A percentile compares a stretch with the other conserved stretches of the same genome.
Evolutionary conservation across 2,888 invertebrate genomes (phyloP).

Genomic region (Nomada goodeniana): DNA sequence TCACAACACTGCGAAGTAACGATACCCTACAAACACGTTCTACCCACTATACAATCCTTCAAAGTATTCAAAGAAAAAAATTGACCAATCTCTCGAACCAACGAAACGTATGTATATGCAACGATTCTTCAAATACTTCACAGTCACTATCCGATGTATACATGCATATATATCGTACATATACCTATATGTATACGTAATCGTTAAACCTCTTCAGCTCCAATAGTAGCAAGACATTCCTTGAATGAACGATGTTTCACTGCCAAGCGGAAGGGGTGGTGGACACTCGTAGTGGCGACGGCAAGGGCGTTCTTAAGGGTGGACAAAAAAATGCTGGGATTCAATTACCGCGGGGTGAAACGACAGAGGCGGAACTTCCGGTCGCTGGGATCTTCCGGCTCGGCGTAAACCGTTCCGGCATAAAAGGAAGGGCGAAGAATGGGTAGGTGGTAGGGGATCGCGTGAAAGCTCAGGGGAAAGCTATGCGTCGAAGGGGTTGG

Average conservation of each 20-base stretch:
- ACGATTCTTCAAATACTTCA: too few species aligned
- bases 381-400: constrained; percentile 72
- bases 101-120: too few species aligned
- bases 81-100: too few species aligned
- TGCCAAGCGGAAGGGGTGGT: constrained; percentile 1
- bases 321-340: constrained; percentile 69
- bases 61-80: too few species aligned
- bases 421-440: constrained; percentile 51
- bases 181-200: too few species aligned
- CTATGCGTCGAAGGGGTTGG: constrained; percentile 28
- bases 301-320: constrained; percentile 11
- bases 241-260: constrained; percentile 49
- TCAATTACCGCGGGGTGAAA: constrained; percentile 74
- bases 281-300: constrained; percentile 17
- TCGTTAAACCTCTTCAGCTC: too few species aligned
- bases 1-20: too few species aligned
- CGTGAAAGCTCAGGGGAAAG: constrained; percentile 34
- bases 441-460: constrained; percentile 12
- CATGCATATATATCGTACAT: too few species aligned
- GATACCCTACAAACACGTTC: too few species aligned
- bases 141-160: too few species aligned
- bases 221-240: neutral
- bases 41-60: too few species aligned
- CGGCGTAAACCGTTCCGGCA: constrained; percentile 71
- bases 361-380: constrained; percentile 68